Evolutionary conservation across 2,797 vertebrate genomes (phyloP), one percentile per base, ranked within the genome.

Genomic region (Xenopus petersii): DNA sequence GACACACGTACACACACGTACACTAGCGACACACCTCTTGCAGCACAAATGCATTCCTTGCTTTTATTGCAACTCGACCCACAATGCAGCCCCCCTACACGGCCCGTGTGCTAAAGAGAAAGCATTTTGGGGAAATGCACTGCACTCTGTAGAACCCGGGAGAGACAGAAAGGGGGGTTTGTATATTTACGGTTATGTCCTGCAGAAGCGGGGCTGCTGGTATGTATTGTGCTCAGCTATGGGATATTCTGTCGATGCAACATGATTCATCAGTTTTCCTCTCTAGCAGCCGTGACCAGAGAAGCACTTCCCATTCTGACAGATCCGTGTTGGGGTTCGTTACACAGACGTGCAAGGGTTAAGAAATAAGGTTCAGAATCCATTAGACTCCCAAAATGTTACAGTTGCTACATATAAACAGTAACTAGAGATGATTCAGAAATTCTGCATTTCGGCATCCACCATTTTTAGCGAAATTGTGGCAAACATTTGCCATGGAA

Each of bases 251-350:
- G 76, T 30, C 54, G 48, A 69, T 70, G 65, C 54, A 73, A 13
- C 36, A 12, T 79, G 76, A 79, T 58, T 79, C 66, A 79, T 71
- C 76, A 74, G 36, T 9, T 60, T 79, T 59, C 65, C 16, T 26
- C 26, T 11, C n/a, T 1, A 11, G 11, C 4, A 24, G 70, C 73
- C 66, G 60, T 73, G 75, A 73, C 70, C 17, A 3, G 36, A 61
- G 2, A 55, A 67, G 42, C 46, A 33, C 33, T 47, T 48, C 15
- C 17, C 67, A 51, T 64, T 4, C 42, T 13, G 5, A 1, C 1
- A 56, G 21, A 26, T 13, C 58, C 16, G 7, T 16, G 49, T 17
- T 5, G 13, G 12, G 7, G 54, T 56, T 56, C 7, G 15, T 56
- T 56, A n/a, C 54, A 56, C 54, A 15, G 54, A 15, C 54, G 36